These are phyloP conservation scores for Tolypeutes matacus DNA, from an alignment of 2,797 vertebrate species.

Conservation along the genomic window DNA sequence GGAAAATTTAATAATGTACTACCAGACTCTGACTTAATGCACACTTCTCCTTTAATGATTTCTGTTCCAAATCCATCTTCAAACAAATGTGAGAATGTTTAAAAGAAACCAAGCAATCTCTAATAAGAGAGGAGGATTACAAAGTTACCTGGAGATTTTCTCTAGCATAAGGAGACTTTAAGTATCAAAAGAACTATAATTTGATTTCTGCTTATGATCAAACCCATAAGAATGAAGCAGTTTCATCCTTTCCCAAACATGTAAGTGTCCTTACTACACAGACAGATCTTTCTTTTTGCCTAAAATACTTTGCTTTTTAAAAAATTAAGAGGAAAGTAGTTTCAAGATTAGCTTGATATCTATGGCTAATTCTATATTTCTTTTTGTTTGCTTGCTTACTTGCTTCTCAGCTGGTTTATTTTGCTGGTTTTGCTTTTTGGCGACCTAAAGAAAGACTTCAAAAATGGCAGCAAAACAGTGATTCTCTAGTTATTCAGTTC, in stretches of 20 bases:
- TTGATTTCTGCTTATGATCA: neutral
- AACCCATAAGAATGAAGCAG: neutral
- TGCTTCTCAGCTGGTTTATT: neutral
- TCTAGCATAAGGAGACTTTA: neutral
- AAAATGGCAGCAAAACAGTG: neutral
- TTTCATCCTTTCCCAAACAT: neutral
- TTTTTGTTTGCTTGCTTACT: neutral
- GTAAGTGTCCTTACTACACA: neutral
- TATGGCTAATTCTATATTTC: neutral
- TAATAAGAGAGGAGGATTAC: conserved; percentile 5
- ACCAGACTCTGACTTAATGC: conserved; percentile 9
- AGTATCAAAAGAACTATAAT: neutral
- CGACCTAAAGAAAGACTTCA: neutral
- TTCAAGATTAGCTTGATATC: neutral
- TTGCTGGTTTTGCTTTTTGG: neutral
- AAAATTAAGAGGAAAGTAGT: neutral
- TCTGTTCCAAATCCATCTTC: conserved; percentile 26
- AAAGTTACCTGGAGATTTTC: neutral
- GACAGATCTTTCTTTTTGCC: neutral
- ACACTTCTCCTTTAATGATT: neutral
- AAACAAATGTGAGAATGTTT: conserved; percentile 36
- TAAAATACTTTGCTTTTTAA: conserved; percentile 41
- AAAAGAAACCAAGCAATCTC: conserved; percentile 22
- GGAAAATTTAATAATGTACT: conserved; percentile 22
- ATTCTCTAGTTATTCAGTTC: neutral